Evolutionary conservation across 2,888 invertebrate genomes (phyloP).

Genomic region (Erannis defoliaria): DNA sequence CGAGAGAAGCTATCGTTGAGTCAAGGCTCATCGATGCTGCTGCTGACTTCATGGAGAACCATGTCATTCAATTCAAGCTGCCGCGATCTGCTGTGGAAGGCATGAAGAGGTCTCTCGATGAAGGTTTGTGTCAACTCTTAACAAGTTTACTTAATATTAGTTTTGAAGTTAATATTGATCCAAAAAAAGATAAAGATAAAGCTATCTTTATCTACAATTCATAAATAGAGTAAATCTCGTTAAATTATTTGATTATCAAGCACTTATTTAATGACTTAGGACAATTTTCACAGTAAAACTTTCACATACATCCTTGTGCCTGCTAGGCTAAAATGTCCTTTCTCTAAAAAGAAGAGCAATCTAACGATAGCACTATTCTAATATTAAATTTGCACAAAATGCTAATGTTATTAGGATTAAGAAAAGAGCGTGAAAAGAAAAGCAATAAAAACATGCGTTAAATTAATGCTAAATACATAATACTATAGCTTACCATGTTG

Average conservation of each 20-base stretch:
- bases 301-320: too few species aligned
- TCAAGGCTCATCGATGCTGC: conserved; percentile 91
- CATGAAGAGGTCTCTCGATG: conserved; percentile 92
- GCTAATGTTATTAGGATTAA: conserved; percentile 1
- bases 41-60: conserved; percentile 92
- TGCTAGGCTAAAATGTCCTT: too few species aligned
- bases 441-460: conserved; percentile 30
- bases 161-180: not conserved
- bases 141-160: not conserved
- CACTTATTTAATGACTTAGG: not conserved
- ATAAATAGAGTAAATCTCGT: not conserved
- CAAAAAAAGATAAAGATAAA: too few species aligned
- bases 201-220: not conserved
- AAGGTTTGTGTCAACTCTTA: conserved; percentile 86
- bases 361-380: not conserved
- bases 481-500: conserved; percentile 17
- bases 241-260: too few species aligned
- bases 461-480: conserved; percentile 41
- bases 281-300: too few species aligned
- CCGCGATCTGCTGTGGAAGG: conserved; percentile 91
- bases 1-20: conserved; percentile 91
- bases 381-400: not conserved
- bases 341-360: not conserved
- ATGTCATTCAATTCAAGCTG: conserved; percentile 93
- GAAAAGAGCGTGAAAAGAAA: conserved; percentile 32